phyloP scores from a whole-genome alignment of 2,888 invertebrate genomes.

The Pseudococcus jackbeardsleyi region DNA sequence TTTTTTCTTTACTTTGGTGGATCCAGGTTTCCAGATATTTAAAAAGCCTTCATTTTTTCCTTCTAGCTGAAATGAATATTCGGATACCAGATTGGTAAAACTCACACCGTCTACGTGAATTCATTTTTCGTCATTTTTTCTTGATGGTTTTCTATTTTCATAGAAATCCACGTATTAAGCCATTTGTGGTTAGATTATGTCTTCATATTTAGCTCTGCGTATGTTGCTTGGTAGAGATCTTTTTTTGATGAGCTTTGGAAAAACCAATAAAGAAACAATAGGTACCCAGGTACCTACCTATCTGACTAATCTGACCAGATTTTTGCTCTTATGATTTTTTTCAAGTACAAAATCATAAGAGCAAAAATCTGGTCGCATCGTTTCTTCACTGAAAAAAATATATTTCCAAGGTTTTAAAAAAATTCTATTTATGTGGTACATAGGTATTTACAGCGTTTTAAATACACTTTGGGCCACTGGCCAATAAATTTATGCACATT shows the following conservation, averaged over 20 bases:
- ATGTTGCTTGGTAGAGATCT: conserved; percentile 64
- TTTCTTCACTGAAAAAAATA: no score
- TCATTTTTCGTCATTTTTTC: conserved; percentile 72
- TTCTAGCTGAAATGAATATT: conserved; percentile 71
- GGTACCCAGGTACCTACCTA: no score
- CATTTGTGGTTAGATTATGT: conserved; percentile 66
- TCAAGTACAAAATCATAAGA: no score
- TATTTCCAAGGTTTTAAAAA: no score
- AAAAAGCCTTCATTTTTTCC: conserved; percentile 75
- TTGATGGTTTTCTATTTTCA: conserved; percentile 71
- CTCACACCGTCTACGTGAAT: conserved; percentile 75
- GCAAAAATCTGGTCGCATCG: no score
- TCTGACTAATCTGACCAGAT: no score
- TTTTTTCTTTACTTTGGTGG: conserved; percentile 73
- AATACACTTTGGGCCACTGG: conserved; percentile 64
- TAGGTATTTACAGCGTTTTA: conserved; percentile 58
- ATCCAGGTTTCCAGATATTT: conserved; percentile 70
- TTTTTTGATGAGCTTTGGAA: neutral
- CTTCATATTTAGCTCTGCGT: conserved; percentile 66
- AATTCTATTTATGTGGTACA: no score
- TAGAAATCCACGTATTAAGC: conserved; percentile 66
- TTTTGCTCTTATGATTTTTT: no score
- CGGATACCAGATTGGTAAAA: conserved; percentile 75
- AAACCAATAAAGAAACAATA: no score
- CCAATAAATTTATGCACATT: conserved; percentile 64